Base-by-base conservation (phyloP, 2,113 vertebrate species). In the Chunga burmeisteri region DNA sequence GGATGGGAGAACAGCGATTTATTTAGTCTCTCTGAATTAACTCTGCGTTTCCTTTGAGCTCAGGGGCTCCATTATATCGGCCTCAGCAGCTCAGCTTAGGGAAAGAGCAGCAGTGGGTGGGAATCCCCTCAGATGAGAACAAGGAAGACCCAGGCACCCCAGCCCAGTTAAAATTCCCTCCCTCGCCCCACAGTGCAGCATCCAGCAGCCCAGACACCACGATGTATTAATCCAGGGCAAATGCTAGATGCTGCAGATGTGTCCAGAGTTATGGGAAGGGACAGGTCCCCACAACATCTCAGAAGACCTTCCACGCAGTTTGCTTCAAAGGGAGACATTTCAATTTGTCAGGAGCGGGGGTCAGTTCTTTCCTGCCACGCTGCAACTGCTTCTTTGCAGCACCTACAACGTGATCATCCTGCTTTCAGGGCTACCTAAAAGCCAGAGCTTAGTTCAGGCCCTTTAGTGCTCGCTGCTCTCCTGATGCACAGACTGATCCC, bases 1-100 rank as follows among this genome's bases (percentile, higher is more conserved):
- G 47, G 88, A 89, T 44, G 83, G 91, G 79, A 78, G 58, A 27
- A 58, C 9, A 18, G 75, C 2, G 9, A 78, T 61, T 81, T 40
- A 63, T 86, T 80, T 13, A 88, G 91, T 62, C 82, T 44, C 70
- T 70, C 71, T 44, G 95, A 91, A 95, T 96, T n/a, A 92, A 90
- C 87, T 78, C 87, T 14, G 40, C 47, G 2, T 46, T 96, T 87
- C 94, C 92, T 86, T 78, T n/a, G 42, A 96, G 93, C 86, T 46
- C 78, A 4, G 59, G 42, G 87, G 84, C 70, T 95, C 92, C 75
- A 2, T 79, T 72, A 66, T 68, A 53, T 47, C 9, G 5, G 61
- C 30, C 49, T 81, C 30, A 0, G 83, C 74, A 63, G 90, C 86
- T 86, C 20, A 1, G 83, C 85, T 68, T 4, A n/a, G 49, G 91